Conservation (phyloP, 2,888 invertebrate species). For the Monochamus alternatus region DNA sequence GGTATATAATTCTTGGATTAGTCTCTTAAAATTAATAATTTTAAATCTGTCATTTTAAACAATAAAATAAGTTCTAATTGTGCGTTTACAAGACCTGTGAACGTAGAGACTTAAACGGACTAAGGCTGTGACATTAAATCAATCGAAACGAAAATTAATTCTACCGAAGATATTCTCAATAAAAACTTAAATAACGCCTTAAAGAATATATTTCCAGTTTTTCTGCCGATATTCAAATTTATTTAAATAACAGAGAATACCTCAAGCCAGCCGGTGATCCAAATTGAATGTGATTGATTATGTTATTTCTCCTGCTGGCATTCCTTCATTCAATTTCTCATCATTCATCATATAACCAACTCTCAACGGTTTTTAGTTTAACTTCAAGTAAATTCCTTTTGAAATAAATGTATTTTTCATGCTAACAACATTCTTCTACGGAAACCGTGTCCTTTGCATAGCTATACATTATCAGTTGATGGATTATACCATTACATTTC, state of each 20-base stretch:
- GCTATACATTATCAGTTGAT: neutral
- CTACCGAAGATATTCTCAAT: neutral
- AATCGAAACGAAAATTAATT: neutral
- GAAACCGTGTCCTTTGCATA: conserved; percentile 13
- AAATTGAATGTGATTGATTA: conserved; percentile 34
- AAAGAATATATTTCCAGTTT: conserved; percentile 21
- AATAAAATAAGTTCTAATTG: too few relatives aligned
- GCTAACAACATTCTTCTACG: conserved; percentile 16
- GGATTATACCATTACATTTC: conserved; percentile 14
- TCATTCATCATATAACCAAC: conserved; percentile 32
- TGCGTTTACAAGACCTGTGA: too few relatives aligned
- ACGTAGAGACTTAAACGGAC: too few relatives aligned
- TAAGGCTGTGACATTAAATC: neutral
- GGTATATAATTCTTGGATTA: too few relatives aligned
- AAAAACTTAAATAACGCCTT: neutral
- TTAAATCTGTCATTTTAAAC: too few relatives aligned
- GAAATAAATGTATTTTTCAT: conserved; percentile 29
- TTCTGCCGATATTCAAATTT: conserved; percentile 26
- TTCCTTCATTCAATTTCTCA: conserved; percentile 24
- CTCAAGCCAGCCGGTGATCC: conserved; percentile 11
- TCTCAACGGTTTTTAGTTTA: conserved; percentile 29
- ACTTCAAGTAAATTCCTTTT: conserved; percentile 19
- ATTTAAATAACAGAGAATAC: conserved; percentile 29
- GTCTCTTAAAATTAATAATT: too few relatives aligned
- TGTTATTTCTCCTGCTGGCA: conserved; percentile 29